Evolutionary conservation across 1,140 invertebrate species (phyloP).

Genomic region (Hydropsyche tenuis): DNA sequence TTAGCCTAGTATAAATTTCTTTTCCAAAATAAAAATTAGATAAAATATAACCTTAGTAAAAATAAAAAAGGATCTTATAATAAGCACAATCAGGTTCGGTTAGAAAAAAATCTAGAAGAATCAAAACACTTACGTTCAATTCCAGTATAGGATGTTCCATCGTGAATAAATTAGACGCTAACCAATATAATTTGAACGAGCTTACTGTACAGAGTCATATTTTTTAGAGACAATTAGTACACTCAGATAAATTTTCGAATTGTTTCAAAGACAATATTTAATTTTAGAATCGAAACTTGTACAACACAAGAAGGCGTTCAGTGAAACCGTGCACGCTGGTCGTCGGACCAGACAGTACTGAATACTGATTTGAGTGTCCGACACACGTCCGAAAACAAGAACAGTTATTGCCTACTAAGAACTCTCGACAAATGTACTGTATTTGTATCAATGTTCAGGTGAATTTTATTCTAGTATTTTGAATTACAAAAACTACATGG

Average conservation of each 20-base stretch:
- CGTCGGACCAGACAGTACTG: not conserved
- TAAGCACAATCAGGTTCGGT: too few species aligned
- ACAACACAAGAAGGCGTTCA: not conserved
- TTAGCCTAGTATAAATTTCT: too few species aligned
- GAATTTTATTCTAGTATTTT: too few species aligned
- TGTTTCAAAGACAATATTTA: too few species aligned
- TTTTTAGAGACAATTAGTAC: slow-evolving; percentile 28
- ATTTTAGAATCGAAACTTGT: not conserved
- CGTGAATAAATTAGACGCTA: slow-evolving; percentile 52
- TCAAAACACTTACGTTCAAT: not conserved
- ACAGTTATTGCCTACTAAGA: too few species aligned
- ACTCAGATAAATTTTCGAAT: not conserved
- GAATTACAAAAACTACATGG: too few species aligned
- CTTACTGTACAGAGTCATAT: slow-evolving; percentile 62
- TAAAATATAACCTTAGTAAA: too few species aligned
- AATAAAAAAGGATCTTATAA: too few species aligned
- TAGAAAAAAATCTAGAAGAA: not conserved
- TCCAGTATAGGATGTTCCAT: not conserved
- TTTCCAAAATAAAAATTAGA: too few species aligned
- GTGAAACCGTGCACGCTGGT: not conserved
- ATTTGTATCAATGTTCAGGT: too few species aligned
- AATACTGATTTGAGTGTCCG: not conserved
- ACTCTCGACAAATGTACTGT: too few species aligned
- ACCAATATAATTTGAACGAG: slow-evolving; percentile 61
- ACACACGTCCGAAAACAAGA: not conserved